Evolutionary conservation across 2,797 vertebrate species (phyloP), one percentile per base, ranked within the genome.

Genomic region (Coilia nasus): DNA sequence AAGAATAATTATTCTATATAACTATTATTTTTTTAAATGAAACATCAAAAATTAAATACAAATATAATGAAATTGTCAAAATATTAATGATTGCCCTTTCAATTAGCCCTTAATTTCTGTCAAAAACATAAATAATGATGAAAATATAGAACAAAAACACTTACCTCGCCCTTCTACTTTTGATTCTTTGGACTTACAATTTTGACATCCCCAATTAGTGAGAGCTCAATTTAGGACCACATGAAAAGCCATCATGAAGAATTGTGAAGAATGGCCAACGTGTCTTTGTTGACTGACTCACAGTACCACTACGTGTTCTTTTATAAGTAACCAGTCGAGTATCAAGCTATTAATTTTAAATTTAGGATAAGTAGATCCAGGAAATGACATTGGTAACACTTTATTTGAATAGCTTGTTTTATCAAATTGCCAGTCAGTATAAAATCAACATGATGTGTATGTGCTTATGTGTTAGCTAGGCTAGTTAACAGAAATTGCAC

Each of bases 211-310:
- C 83, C 56, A 88, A 87, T 67, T 9, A 78, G 56, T 62, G 14
- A 81, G 44, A 50, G 60, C 41, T 82, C 3, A 81, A 86, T 87
- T 88, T 85, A 84, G 83, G 78, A 82, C 78, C 80, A 83, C 85
- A 83, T 78, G 57, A 75, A 56, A 21, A 88, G 86, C 87, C 86
- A 88, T 84, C 81, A 83, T 82, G 83, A 87, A 88, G 87, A 86
- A 82, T 67, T 81, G 12, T 23, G n/a, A 50, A 44, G 28, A 21
- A 83, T 75, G 28, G 0, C 44, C 47, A 64, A 56, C 14, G 56
- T 67, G 80, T 67, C n/a, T 59, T 50, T 54, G 41, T 46, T 44
- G 71, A 78, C 71, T 44, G 31, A 78, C 71, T 78, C 71, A 78
- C 71, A 21, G 71, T 78, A 6, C 19, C 35, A 21, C 71, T 44